Evolutionary conservation across 2,113 vertebrate species (phyloP).

Genomic region (Sterrhoptilus dennistouni): DNA sequence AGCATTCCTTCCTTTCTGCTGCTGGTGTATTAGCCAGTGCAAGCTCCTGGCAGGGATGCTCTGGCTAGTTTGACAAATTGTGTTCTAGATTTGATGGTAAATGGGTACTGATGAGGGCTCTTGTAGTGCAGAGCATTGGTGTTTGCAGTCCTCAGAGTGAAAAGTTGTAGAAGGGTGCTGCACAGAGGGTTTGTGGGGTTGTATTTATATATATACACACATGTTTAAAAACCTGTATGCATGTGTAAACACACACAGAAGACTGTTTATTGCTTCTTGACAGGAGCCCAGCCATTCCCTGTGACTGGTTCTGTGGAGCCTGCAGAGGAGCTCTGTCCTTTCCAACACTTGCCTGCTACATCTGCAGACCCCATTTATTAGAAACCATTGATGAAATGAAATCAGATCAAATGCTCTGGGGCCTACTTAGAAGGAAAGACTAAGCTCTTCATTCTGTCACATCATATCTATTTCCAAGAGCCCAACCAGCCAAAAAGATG

Average conservation of each 20-base stretch:
- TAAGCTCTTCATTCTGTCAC: not conserved
- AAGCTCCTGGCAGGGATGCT: not conserved
- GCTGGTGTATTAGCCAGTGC: not conserved
- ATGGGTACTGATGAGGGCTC: not conserved
- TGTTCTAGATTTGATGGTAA: not conserved
- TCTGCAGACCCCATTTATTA: not conserved
- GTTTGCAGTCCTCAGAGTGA: not conserved
- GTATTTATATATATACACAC: fast-evolving
- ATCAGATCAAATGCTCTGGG: not conserved
- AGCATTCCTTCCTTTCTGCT: not conserved
- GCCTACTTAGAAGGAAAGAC: not conserved
- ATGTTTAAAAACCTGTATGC: not conserved
- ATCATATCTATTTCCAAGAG: not conserved
- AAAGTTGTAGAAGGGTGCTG: not conserved
- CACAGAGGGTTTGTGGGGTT: not conserved
- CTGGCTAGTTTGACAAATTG: not conserved
- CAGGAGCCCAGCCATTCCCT: not conserved
- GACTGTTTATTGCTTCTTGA: not conserved
- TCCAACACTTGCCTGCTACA: not conserved
- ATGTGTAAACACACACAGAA: not conserved
- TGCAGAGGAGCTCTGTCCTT: not conserved
- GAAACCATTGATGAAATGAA: not conserved
- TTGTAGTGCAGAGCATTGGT: not conserved
- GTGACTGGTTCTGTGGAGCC: not conserved
- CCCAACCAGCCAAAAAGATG: not conserved